These are phyloP conservation scores for Gambusia yucatana DNA, from an alignment of 2,797 vertebrate genomes.

Conservation along the genomic window DNA sequence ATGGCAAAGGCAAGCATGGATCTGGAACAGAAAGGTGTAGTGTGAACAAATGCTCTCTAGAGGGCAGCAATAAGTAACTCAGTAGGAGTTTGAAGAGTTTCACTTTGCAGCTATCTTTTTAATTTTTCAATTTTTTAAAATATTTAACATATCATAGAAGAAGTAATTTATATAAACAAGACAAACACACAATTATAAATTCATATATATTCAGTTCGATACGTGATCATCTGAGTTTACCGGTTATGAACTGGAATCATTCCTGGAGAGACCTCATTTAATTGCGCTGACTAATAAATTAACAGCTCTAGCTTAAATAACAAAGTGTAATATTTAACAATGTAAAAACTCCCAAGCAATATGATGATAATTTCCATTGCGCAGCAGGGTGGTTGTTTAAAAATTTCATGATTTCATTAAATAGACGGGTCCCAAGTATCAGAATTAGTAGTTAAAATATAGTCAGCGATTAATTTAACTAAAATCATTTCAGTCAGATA, in stretches of 20 bases:
- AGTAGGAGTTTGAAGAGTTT: not conserved
- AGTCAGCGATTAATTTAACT: not conserved
- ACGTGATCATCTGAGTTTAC: not conserved
- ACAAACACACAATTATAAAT: not conserved
- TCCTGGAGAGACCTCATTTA: slow-evolving; percentile 17
- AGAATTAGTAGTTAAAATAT: slow-evolving; percentile 14
- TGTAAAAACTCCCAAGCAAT: not conserved
- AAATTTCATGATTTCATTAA: slow-evolving; percentile 1
- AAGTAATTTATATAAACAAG: not conserved
- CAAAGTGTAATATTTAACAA: accelerated
- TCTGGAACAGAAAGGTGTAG: slow-evolving; percentile 50
- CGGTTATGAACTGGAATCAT: slow-evolving; percentile 28
- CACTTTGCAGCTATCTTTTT: not conserved
- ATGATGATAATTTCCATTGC: accelerated
- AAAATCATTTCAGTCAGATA: not conserved
- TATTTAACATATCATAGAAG: not conserved
- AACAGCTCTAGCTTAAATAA: accelerated
- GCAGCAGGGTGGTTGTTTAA: not conserved
- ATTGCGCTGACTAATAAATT: not conserved
- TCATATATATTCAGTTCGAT: not conserved
- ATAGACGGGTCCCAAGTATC: slow-evolving; percentile 55
- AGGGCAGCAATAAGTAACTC: slow-evolving; percentile 32
- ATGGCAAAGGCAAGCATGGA: slow-evolving; percentile 54
- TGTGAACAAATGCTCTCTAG: slow-evolving; percentile 19
- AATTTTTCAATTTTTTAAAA: not conserved